Conservation (phyloP, 2,113 vertebrate genomes). For the Neogobius melanostomus region DNA sequence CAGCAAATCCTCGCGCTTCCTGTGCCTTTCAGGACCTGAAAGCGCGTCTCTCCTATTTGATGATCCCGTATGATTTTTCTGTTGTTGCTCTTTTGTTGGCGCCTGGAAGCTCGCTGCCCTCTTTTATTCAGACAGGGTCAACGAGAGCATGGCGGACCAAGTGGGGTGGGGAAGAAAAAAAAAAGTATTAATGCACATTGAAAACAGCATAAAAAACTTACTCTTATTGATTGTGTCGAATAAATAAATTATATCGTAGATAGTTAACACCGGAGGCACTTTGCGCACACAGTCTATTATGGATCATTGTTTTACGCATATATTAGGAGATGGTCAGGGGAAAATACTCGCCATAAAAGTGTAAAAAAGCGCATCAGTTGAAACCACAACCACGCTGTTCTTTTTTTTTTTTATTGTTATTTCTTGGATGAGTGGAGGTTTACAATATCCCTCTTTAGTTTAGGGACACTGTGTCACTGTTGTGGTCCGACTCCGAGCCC, state of each 20-base stretch:
- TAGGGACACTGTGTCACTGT: slow-evolving; percentile 56
- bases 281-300: no score
- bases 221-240: no score
- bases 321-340: no score
- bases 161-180: slow-evolving; percentile 2
- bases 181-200: no score
- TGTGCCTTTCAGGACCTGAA: slow-evolving; percentile 56
- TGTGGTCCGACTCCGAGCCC: slow-evolving; percentile 43
- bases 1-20: slow-evolving; percentile 68
- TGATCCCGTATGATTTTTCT: slow-evolving; percentile 64
- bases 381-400: neutral
- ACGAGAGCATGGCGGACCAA: slow-evolving; percentile 36
- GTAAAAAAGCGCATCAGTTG: neutral
- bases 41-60: slow-evolving; percentile 61
- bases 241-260: no score
- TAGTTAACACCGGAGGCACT: no score
- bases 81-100: slow-evolving; percentile 45
- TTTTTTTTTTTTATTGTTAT: slow-evolving; percentile 2
- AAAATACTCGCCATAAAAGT: slow-evolving; percentile 25
- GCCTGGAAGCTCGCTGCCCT: slow-evolving; percentile 38
- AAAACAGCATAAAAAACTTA: no score
- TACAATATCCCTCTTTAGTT: slow-evolving; percentile 54
- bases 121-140: slow-evolving; percentile 41
- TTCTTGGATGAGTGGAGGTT: neutral
- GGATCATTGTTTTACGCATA: no score